A percentile compares a stretch with the other conserved stretches of the same genome.
These are phyloP conservation scores for Lacanobia wlatinum DNA, from an alignment of 2,888 invertebrate genomes.

Conservation along the genomic window DNA sequence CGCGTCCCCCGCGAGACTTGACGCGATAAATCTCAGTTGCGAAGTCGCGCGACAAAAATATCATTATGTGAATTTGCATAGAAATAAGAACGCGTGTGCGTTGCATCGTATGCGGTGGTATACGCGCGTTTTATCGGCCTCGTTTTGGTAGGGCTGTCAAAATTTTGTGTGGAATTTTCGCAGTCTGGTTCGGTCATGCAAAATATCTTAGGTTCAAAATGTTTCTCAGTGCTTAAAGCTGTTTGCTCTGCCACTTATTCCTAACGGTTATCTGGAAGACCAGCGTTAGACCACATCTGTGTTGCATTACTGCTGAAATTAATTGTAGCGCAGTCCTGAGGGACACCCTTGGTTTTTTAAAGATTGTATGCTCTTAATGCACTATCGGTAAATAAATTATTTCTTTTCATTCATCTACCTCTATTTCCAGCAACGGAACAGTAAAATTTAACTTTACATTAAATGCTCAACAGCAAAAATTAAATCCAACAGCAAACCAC, in stretches of 20 bases:
- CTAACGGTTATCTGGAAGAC: not conserved
- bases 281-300: not conserved
- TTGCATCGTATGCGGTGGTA: slow-evolving; percentile 58
- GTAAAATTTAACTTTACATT: not conserved
- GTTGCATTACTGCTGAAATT: not conserved
- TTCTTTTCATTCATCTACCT: not conserved
- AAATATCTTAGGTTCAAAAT: not conserved
- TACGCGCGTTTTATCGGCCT: slow-evolving; percentile 38
- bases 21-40: slow-evolving; percentile 83
- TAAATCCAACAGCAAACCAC: not conserved
- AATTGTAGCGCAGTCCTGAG: not conserved
- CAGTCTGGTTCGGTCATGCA: not conserved
- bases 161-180: slow-evolving; percentile 3
- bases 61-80: slow-evolving; percentile 89
- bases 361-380: not conserved
- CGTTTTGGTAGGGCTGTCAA: slow-evolving; percentile 50
- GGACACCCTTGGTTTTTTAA: too few relatives aligned
- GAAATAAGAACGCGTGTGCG: slow-evolving; percentile 82
- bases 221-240: not conserved
- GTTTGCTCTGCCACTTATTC: not conserved
- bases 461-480: slow-evolving; percentile 6
- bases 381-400: not conserved
- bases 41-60: slow-evolving; percentile 88
- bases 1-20: slow-evolving; percentile 69
- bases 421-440: not conserved